A percentile compares a stretch with the other conserved stretches of the same genome.
These are phyloP conservation scores for Nipponia nippon DNA, from an alignment of 2,113 vertebrate genomes.

Conservation along the genomic window DNA sequence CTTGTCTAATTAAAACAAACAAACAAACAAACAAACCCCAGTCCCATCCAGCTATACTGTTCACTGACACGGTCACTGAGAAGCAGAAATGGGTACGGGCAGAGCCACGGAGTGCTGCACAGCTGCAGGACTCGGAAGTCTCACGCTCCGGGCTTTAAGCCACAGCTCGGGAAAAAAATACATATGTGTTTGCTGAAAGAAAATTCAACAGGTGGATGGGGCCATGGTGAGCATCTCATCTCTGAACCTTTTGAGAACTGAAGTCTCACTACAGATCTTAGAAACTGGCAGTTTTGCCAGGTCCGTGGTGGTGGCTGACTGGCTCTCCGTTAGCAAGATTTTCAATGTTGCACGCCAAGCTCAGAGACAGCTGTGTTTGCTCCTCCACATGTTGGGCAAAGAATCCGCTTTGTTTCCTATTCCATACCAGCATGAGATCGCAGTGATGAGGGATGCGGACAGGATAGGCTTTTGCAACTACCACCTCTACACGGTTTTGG, in stretches of 20 bases:
- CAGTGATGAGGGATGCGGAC: background rate
- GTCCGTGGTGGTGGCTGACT: background rate
- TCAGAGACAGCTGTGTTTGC: background rate
- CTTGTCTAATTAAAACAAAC: background rate
- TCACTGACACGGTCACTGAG: background rate
- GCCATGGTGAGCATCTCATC: background rate
- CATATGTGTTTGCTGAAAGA: background rate
- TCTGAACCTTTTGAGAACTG: background rate
- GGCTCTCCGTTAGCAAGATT: background rate
- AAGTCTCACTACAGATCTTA: background rate
- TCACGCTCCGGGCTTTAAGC: background rate
- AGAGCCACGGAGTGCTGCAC: background rate
- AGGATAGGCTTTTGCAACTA: background rate
- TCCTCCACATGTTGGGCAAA: background rate
- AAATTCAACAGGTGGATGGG: background rate
- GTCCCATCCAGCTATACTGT: too few relatives aligned
- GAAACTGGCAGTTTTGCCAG: background rate
- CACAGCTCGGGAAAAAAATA: background rate
- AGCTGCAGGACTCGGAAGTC: background rate
- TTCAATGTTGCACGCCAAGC: background rate
- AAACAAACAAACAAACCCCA: background rate
- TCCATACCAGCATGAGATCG: background rate
- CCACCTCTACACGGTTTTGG: background rate
- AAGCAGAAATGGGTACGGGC: rapidly evolving
- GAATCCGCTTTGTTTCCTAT: background rate